Evolutionary conservation across 2,888 invertebrate species (phyloP), one percentile per base, ranked within the genome.

Genomic region (Erpobdella octoculata): DNA sequence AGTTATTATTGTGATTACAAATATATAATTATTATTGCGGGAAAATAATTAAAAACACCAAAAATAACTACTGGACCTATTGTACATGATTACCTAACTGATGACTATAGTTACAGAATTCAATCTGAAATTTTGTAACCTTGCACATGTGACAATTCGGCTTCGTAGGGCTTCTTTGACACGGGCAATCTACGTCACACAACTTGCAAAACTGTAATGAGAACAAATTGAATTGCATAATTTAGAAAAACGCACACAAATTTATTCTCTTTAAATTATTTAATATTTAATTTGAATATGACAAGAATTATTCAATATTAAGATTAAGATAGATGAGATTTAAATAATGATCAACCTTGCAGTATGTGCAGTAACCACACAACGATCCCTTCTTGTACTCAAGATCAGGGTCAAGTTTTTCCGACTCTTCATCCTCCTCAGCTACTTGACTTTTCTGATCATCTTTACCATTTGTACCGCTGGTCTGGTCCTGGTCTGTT

Each of bases 91-190:
- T n/a, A n/a, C n/a, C n/a, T n/a, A n/a, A n/a, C n/a, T n/a, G n/a
- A n/a, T n/a, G n/a, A n/a, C n/a, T n/a, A n/a, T n/a, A n/a, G n/a
- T n/a, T n/a, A n/a, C n/a, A n/a, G n/a, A n/a, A n/a, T n/a, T n/a
- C n/a, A n/a, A n/a, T n/a, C n/a, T n/a, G n/a, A n/a, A n/a, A n/a
- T n/a, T n/a, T n/a, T n/a, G n/a, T n/a, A n/a, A 82, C 82, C 78
- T 82, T 82, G 78, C 82, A 82, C 81, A 82, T 81, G 68, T 81
- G 78, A 74, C 82, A 82, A 75, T 81, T 81, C 12, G 81, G 81
- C 74, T 79, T 78, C 3, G 72, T 74, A 31, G 78, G 72, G 70
- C 78, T 78, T 18, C 71, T 77, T 74, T 80, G 80, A 79, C 82
- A 82, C 6, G 82, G 82, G 66, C 82, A 82, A 71, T 81, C 80